A percentile compares a stretch with the other conserved stretches of the same genome.
These are phyloP conservation scores for Andrena chrysosceles DNA, from an alignment of 2,888 invertebrate genomes.

Conservation along the genomic window DNA sequence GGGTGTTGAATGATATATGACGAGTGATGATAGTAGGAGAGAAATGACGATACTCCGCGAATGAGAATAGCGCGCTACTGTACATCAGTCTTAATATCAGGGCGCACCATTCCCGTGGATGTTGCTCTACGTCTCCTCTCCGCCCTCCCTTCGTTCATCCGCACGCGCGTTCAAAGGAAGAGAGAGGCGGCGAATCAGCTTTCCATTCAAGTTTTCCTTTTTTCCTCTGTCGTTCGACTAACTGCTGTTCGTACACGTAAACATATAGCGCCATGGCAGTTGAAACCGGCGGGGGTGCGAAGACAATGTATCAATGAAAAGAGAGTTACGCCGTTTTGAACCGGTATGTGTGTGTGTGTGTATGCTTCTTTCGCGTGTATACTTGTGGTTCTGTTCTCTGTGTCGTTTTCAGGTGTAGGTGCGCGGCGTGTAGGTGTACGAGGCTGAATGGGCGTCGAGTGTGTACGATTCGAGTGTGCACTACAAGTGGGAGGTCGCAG, in stretches of 20 bases:
- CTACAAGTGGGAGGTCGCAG: constrained; percentile 84
- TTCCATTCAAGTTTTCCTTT: constrained; percentile 35
- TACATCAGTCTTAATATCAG: constrained; percentile 85
- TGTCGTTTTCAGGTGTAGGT: background rate
- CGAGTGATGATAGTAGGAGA: constrained; percentile 51
- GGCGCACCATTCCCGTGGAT: constrained; percentile 84
- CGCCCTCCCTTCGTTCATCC: constrained; percentile 37
- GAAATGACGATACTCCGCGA: constrained; percentile 54
- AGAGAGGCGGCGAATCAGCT: constrained; percentile 20
- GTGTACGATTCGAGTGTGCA: constrained; percentile 72
- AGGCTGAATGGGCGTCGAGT: constrained; percentile 13
- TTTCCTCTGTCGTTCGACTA: constrained; percentile 65
- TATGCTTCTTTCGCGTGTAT: background rate
- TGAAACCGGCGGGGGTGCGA: constrained; percentile 77
- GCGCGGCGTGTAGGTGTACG: background rate
- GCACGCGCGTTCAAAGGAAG: background rate
- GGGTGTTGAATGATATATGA: constrained; percentile 35
- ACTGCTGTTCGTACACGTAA: constrained; percentile 60
- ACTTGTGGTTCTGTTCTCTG: background rate
- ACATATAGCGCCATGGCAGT: constrained; percentile 82
- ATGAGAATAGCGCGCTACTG: constrained; percentile 85
- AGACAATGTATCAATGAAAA: constrained; percentile 16
- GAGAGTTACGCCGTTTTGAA: background rate
- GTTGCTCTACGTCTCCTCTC: constrained; percentile 69
- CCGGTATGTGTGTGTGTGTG: constrained; percentile 9